Evolutionary conservation across 2,797 vertebrate species (phyloP).

Genomic region (Choloepus didactylus): DNA sequence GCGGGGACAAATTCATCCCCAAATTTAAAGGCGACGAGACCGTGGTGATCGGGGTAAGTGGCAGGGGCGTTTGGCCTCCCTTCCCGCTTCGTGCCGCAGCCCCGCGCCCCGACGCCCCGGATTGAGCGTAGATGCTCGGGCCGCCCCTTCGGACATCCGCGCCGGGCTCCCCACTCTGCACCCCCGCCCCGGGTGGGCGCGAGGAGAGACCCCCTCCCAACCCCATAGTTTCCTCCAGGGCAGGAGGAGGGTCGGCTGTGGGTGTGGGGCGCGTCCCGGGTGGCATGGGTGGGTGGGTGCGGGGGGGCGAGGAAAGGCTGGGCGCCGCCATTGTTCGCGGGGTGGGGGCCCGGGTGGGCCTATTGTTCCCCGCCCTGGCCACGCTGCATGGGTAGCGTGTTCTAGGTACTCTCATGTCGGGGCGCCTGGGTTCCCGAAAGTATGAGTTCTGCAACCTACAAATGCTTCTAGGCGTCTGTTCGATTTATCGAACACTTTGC

Average conservation of each 20-base stretch:
- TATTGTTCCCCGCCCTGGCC: conserved; percentile 77
- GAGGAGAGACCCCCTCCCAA: not conserved
- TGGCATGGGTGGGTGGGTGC: conserved; percentile 9
- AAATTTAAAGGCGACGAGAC: conserved; percentile 97
- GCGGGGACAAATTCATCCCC: conserved; percentile 95
- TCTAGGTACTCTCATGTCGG: not conserved
- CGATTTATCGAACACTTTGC: conserved; percentile 27
- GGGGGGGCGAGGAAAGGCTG: conserved; percentile 42
- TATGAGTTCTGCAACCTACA: conserved; percentile 20
- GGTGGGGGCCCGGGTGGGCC: conserved; percentile 81
- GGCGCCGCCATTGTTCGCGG: conserved; percentile 82
- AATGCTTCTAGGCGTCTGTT: conserved; percentile 15
- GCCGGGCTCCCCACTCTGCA: not conserved
- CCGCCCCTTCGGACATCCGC: conserved; percentile 41
- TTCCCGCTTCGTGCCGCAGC: not conserved
- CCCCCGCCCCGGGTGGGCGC: not conserved
- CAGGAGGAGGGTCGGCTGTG: not conserved
- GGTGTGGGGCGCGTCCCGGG: not conserved
- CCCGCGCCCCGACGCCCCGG: not conserved
- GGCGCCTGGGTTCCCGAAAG: conserved; percentile 18
- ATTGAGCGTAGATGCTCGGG: not conserved
- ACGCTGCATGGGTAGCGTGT: conserved; percentile 49
- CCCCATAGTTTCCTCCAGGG: not conserved
- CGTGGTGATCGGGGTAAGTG: conserved; percentile 94
- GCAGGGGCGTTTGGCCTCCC: not conserved